These are phyloP conservation scores for Trachymyrmex cornetzi DNA, from an alignment of 1,140 invertebrate genomes.

Conservation along the genomic window DNA sequence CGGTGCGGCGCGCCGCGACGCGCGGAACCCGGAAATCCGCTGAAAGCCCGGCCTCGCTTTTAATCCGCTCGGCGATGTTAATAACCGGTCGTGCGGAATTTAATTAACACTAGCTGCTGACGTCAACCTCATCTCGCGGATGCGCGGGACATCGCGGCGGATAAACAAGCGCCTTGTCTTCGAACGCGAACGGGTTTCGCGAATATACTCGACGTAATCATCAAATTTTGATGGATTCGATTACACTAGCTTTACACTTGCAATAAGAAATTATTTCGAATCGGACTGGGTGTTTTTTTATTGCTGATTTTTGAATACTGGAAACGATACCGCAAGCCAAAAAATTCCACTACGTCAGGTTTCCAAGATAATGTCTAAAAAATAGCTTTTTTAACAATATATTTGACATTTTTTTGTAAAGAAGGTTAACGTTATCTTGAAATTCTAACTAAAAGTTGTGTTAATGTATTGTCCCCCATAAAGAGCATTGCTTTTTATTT, in stretches of 20 bases:
- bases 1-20: neutral
- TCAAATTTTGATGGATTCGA: neutral
- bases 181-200: neutral
- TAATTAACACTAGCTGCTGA: slow-evolving; percentile 63
- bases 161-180: slow-evolving; percentile 17
- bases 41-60: slow-evolving; percentile 53
- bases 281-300: too few species aligned
- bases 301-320: too few species aligned
- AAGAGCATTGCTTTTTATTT: too few species aligned
- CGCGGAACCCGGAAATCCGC: slow-evolving; percentile 63
- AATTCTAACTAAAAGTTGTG: too few species aligned
- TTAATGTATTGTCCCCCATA: too few species aligned
- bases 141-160: slow-evolving; percentile 5
- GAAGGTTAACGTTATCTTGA: too few species aligned
- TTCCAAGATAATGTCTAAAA: too few species aligned
- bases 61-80: slow-evolving; percentile 59
- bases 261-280: too few species aligned
- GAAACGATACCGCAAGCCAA: too few species aligned
- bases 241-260: neutral
- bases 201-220: neutral
- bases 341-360: too few species aligned
- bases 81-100: slow-evolving; percentile 63
- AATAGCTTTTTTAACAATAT: too few species aligned
- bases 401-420: too few species aligned
- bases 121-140: slow-evolving; percentile 43